Conservation (phyloP, 2,797 vertebrate genomes). For the Prunella strophiata region DNA sequence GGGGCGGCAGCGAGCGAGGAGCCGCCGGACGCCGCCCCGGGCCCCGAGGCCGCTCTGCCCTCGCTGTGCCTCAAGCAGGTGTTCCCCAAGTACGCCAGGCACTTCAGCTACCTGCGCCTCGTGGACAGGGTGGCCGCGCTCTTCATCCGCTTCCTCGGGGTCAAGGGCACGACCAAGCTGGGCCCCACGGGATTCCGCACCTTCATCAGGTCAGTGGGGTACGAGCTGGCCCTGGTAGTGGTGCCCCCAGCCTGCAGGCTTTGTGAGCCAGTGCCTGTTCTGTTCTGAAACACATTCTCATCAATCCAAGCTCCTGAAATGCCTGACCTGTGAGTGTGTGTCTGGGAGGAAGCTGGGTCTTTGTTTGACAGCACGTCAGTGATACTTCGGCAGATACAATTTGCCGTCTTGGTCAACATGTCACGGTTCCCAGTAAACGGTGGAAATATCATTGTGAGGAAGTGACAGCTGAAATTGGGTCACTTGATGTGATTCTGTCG, state of each 20-base stretch:
- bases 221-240: accelerated
- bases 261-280: background rate
- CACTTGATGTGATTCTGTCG: background rate
- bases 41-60: constrained; percentile 72
- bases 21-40: background rate
- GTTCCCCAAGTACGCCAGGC: constrained; percentile 93
- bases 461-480: background rate
- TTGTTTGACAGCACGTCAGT: background rate
- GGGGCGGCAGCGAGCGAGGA: constrained; percentile 59
- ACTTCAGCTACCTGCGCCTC: constrained; percentile 89
- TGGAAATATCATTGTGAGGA: background rate
- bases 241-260: background rate
- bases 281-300: accelerated
- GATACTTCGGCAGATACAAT: background rate
- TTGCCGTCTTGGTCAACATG: background rate
- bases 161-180: constrained; percentile 91
- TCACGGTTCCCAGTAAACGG: background rate
- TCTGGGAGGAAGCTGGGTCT: background rate
- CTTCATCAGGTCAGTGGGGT: constrained; percentile 87
- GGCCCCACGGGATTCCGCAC: constrained; percentile 94
- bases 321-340: accelerated
- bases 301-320: background rate
- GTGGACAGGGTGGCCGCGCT: constrained; percentile 88
- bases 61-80: constrained; percentile 93
- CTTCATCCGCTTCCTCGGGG: constrained; percentile 94